These are phyloP conservation scores for Tetraneura akinire DNA, from an alignment of 1,140 invertebrate genomes.

Conservation along the genomic window DNA sequence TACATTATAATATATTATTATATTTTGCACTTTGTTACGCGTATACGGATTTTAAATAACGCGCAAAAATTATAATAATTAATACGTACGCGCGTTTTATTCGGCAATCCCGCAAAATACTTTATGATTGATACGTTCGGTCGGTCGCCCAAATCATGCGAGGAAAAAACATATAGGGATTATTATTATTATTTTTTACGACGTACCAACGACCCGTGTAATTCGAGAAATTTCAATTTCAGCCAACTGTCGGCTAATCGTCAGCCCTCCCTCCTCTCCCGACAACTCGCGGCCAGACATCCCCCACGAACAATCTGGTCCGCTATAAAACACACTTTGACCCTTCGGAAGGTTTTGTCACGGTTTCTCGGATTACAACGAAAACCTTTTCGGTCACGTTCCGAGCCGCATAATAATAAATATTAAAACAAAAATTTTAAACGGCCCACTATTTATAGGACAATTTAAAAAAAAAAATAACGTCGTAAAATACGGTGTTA, in stretches of 20 bases:
- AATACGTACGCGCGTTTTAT: not conserved
- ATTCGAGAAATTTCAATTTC: constrained; percentile 52
- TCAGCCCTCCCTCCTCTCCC: not conserved
- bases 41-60: not conserved
- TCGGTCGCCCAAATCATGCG: not conserved
- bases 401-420: constrained; percentile 26
- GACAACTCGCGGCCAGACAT: too few relatives aligned
- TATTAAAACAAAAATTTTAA: constrained; percentile 49
- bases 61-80: not conserved
- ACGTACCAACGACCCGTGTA: constrained; percentile 45
- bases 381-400: constrained; percentile 48
- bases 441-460: not conserved
- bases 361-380: constrained; percentile 48
- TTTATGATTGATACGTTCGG: constrained; percentile 29
- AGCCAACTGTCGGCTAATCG: constrained; percentile 50
- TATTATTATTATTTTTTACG: constrained; percentile 48
- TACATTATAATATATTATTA: too few relatives aligned
- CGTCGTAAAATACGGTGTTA: constrained; percentile 2
- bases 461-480: not conserved
- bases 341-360: constrained; percentile 48
- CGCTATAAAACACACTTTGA: constrained; percentile 48
- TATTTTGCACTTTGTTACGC: too few relatives aligned
- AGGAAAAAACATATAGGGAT: constrained; percentile 21
- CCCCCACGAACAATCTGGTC: constrained; percentile 44
- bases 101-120: not conserved